Conservation (phyloP, 2,888 invertebrate genomes). For the Acrobasis suavella region DNA sequence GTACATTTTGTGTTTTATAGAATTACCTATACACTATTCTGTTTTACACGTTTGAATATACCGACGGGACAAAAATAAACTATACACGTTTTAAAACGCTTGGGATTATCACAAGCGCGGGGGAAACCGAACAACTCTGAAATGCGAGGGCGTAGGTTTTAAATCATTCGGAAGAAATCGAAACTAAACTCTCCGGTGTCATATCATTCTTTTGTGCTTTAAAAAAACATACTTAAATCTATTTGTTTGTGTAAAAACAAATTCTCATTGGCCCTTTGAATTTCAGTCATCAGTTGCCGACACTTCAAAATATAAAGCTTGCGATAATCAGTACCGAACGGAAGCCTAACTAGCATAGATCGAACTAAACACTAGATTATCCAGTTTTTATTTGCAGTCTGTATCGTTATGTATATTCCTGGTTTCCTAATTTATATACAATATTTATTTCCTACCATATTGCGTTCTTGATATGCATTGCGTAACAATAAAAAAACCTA, state of each 20-base stretch:
- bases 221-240: slow-evolving; percentile 61
- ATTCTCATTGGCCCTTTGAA: slow-evolving; percentile 74
- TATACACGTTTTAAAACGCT: slow-evolving; percentile 53
- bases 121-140: slow-evolving; percentile 62
- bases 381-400: slow-evolving; percentile 76
- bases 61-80: slow-evolving; percentile 70
- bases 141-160: slow-evolving; percentile 68
- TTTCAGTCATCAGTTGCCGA: slow-evolving; percentile 78
- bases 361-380: slow-evolving; percentile 77
- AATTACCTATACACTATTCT: slow-evolving; percentile 76
- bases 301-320: slow-evolving; percentile 74
- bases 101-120: slow-evolving; percentile 50
- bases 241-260: slow-evolving; percentile 61
- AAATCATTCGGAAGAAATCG: slow-evolving; percentile 34
- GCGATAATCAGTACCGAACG: slow-evolving; percentile 73
- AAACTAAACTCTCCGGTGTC: slow-evolving; percentile 40
- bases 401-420: slow-evolving; percentile 62
- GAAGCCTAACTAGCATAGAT: slow-evolving; percentile 78
- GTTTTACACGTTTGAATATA: slow-evolving; percentile 75
- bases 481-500: slow-evolving; percentile 82
- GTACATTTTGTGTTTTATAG: slow-evolving; percentile 77
- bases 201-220: slow-evolving; percentile 66
- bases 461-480: slow-evolving; percentile 83
- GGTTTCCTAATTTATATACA: slow-evolving; percentile 77
- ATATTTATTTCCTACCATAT: slow-evolving; percentile 82